A percentile compares a stretch with the other conserved stretches of the same genome.
Conservation (phyloP, 1,140 invertebrate species). For the Brachionus paranguensis region DNA sequence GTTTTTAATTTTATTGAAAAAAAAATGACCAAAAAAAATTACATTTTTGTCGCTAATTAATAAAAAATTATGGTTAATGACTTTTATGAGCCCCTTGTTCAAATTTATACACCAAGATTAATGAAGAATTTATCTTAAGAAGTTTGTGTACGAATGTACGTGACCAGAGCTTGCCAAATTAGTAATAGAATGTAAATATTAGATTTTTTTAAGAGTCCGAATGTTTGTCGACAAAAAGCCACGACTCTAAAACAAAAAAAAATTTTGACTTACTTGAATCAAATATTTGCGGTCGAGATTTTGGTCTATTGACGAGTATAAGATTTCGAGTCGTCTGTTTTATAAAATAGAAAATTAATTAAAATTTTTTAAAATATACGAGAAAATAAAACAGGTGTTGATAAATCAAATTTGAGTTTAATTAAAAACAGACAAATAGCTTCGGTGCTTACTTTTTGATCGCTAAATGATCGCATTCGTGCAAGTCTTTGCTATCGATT, state of each 20-base stretch:
- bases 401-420: background rate
- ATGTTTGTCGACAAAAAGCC: background rate
- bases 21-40: background rate
- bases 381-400: conserved; percentile 10
- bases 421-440: background rate
- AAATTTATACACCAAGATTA: background rate
- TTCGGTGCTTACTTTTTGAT: background rate
- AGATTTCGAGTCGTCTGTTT: conserved; percentile 28
- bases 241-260: background rate
- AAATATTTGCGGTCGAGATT: conserved; percentile 19
- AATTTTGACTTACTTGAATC: background rate
- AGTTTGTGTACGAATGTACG: background rate
- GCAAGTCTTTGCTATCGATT: background rate
- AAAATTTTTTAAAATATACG: background rate
- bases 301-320: conserved; percentile 16
- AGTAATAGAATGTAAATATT: background rate
- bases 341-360: conserved; percentile 32
- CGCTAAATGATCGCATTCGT: background rate
- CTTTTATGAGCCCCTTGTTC: background rate
- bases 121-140: background rate
- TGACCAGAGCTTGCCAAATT: background rate
- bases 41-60: background rate
- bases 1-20: background rate
- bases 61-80: background rate
- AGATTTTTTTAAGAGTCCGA: background rate